Base-by-base conservation (phyloP, 2,113 vertebrate genomes). In the Numenius arquata region DNA sequence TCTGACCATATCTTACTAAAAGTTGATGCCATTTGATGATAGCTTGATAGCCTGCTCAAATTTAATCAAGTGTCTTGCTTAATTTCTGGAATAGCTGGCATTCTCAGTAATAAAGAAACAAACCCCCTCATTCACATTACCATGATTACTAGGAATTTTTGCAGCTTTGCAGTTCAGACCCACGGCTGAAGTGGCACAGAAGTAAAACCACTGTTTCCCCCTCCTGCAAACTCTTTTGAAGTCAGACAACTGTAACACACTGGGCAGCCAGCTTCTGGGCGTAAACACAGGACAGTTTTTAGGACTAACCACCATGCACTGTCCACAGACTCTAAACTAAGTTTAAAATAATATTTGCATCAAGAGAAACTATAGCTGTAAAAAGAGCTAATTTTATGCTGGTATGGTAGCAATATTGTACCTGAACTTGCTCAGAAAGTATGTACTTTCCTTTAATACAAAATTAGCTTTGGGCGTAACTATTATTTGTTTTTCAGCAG, bases 331-430 rank as follows among this genome's bases (percentile, higher is more conserved):
- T 59, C 65, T 86, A 85, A 95, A 79, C 83, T 22, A 75, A 82
- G 80, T 91, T 93, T 88, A 95, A 96, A 96, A 96, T 76, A 95
- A 92, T 96, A 94, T 96, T 92, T 95, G 86, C 81, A 94, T 91
- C 71, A 93, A 89, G 70, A 89, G 53, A 95, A 87, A 95, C 84
- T 68, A 85, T 14, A 72, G 48, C 48, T 89, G 47, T 68, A 82
- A 79, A 76, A 45, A 72, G 62, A 63, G 53, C 91, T 97, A 96
- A 94, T 89, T 96, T 94, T 95, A 92, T 88, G 53, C 27, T 79
- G 30, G 84, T 50, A 87, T 45, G 70, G 83, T 72, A 85, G 66
- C 56, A 85, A 90, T 81, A 95, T 21, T 68, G 79, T 89, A 89
- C 86, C 72, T 79, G 86, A 93, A 90, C 34, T 91, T 73, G 62